These are phyloP conservation scores for Heliconius nattereri DNA, from an alignment of 1,140 invertebrate species.

Conservation along the genomic window DNA sequence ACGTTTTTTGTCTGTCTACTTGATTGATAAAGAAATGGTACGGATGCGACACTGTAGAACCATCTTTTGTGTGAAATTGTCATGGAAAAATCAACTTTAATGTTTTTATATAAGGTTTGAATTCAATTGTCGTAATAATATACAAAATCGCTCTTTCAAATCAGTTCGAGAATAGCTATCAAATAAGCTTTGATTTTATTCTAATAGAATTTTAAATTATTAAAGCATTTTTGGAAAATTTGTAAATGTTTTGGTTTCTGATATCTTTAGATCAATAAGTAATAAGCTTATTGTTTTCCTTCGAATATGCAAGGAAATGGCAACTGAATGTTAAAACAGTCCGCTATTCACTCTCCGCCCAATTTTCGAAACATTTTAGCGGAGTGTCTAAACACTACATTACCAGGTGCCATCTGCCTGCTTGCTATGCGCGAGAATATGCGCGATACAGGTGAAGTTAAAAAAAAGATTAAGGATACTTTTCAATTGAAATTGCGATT, in stretches of 20 bases:
- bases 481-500: neutral
- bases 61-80: constrained; percentile 31
- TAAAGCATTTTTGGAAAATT: neutral
- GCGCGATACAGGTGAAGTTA: too few relatives aligned
- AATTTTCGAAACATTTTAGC: too few relatives aligned
- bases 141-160: constrained; percentile 7
- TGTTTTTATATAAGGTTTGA: neutral
- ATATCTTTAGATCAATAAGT: too few relatives aligned
- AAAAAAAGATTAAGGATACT: neutral
- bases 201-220: constrained; percentile 13
- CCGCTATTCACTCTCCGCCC: too few relatives aligned
- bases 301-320: too few relatives aligned
- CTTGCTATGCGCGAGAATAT: too few relatives aligned
- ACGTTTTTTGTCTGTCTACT: constrained; percentile 68
- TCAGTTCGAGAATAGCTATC: constrained; percentile 20
- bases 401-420: too few relatives aligned
- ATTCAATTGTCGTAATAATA: neutral
- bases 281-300: too few relatives aligned
- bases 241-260: too few relatives aligned
- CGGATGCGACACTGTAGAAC: constrained; percentile 62
- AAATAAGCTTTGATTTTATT: constrained; percentile 29
- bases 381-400: too few relatives aligned
- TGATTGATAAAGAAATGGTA: constrained; percentile 75
- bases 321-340: too few relatives aligned
- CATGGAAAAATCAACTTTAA: constrained; percentile 23